Evolutionary conservation across 2,888 invertebrate species (phyloP), one percentile per base, ranked within the genome.

Genomic region (Acrobasis consociella): DNA sequence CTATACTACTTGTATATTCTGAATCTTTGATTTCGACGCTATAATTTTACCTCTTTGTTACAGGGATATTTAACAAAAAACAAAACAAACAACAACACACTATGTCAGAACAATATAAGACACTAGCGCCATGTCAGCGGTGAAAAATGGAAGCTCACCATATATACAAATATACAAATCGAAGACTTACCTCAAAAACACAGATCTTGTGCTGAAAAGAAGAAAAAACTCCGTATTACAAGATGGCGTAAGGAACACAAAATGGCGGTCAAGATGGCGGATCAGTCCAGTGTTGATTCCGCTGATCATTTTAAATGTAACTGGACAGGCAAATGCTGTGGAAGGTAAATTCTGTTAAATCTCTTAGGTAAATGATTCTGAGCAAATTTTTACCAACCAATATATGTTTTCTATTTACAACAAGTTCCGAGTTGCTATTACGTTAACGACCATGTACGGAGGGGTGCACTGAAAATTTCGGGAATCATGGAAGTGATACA

Each of bases 101-200:
- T 86, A 90, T 90, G 91, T 87, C 86, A 78, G 70, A 80, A 82
- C 75, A 72, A 73, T 69, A 71, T 66, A 69, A 66, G 59, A 70
- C 72, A 67, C 63, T 65, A 75, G 70, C 80, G 83, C 81, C 78
- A 91, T 91, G 91, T 85, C 86, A 80, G 70, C 83, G 87, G 90
- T 90, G 89, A 89, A 78, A 67, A 69, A 77, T 74, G 75, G 68
- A 69, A 68, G 62, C 68, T 71, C 69, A 75, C 69, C 65, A 68
- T 63, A 66, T 62, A 65, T 65, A 52, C 64, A 58, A 62, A 3
- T 46, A 5, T 37, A 65, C 58, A 67, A 65, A 64, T 60, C 56
- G 53, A 67, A 56, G 55, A 62, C 49, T 61, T 49, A 59, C 66
- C 65, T 64, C 62, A 62, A 46, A 58, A 55, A 64, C 58, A 74